A percentile compares a stretch with the other conserved stretches of the same genome.
phyloP scores from a whole-genome alignment of 2,888 invertebrate genomes.

The Emmelina monodactyla region DNA sequence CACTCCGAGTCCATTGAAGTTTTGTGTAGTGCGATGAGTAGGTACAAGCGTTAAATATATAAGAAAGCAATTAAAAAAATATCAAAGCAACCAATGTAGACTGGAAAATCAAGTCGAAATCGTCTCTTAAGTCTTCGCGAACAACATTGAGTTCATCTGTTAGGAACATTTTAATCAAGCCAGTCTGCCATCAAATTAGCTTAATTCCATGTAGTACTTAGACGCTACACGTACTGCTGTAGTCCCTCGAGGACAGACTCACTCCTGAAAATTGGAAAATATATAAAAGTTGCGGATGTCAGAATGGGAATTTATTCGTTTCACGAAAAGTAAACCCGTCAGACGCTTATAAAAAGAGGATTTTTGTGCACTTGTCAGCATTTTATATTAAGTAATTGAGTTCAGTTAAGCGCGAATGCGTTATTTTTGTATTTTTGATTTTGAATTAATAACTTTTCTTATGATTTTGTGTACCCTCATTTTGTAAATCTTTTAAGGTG shows the following conservation, averaged over 20 bases:
- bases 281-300: background rate
- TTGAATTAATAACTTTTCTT: too few relatives aligned
- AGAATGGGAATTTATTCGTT: background rate
- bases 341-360: background rate
- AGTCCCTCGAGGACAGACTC: background rate
- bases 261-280: constrained; percentile 1
- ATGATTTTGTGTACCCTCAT: background rate
- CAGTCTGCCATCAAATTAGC: background rate
- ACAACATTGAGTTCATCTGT: background rate
- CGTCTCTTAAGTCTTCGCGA: background rate
- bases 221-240: background rate
- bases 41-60: too few relatives aligned
- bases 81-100: background rate
- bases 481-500: constrained; percentile 36
- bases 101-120: background rate
- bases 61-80: background rate
- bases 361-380: too few relatives aligned
- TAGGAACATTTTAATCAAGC: too few relatives aligned
- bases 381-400: too few relatives aligned
- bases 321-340: background rate
- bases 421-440: too few relatives aligned
- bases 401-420: too few relatives aligned
- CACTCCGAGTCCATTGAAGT: too few relatives aligned
- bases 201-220: background rate
- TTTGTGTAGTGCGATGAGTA: too few relatives aligned